Base-by-base conservation (phyloP, 53 echinoderm and acorn worm species). In the Antedon mediterranea region DNA sequence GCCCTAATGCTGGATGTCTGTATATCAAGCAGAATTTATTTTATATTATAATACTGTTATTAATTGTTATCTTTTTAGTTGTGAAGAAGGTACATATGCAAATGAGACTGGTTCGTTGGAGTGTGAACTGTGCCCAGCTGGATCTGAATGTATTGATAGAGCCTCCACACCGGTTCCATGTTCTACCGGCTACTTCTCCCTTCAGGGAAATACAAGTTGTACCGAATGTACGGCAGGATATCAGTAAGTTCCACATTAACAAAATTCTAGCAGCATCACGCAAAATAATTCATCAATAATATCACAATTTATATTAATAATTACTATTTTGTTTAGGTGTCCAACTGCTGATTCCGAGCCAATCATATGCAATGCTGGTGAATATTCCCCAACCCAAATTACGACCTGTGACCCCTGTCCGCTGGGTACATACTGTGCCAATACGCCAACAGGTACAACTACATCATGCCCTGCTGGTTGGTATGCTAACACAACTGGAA, bases 11-110 rank as follows among this genome's bases (percentile, higher is more conserved):
- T n/a, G n/a, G n/a, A n/a, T n/a, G n/a, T n/a, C n/a, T n/a, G n/a
- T n/a, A n/a, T n/a, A n/a, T n/a, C n/a, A n/a, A n/a, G n/a, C n/a
- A n/a, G n/a, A n/a, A n/a, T n/a, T n/a, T n/a, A n/a, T n/a, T n/a
- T n/a, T n/a, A n/a, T n/a, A n/a, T n/a, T n/a, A n/a, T n/a, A n/a
- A n/a, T 15, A 33, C 0, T 26, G 29, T 78, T 20, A 9, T 34
- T 37, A 1, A 20, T 76, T 32, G 32, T 44, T 34, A 20, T 29
- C 31, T 77, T n/a, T n/a, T 0, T 74, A 94, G 94, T 34, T 94
- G 94, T 80, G 81, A 86, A 31, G 91, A 94, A 32, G 94, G 94
- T 26, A 91, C 81, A 31, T 94, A 78, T 75, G 74, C 87, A 74
- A 87, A 94, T 70, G 75, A 75, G 31, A 87, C 92, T 11, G 42